Evolutionary conservation across 1,140 invertebrate genomes (phyloP), one percentile per base, ranked within the genome.

Genomic region (Brachionus calyciflorus): DNA sequence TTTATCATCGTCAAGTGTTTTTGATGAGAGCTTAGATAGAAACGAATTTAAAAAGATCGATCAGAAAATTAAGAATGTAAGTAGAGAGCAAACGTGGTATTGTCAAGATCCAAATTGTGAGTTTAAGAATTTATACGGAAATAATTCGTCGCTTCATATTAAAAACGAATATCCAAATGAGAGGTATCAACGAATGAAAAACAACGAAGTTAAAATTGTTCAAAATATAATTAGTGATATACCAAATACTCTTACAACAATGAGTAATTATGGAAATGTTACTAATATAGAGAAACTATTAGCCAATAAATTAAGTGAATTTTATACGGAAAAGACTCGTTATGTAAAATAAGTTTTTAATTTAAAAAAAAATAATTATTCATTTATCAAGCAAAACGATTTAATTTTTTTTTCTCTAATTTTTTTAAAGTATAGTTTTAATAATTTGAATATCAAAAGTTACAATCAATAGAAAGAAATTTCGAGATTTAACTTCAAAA

Each of bases 171-270:
- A 24, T 65, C 60, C 60, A 6, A 65, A 65, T 9, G 60, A 65
- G 21, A 41, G 60, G 21, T 65, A 44, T 41, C 60, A 65, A 44
- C 19, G 60, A 65, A 44, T 65, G 21, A 65, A 65, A 65, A 65
- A 65, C 9, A 65, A 65, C 41, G 60, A 65, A 44, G 60, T 65
- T 4, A 41, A 44, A 65, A 65, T 65, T 30, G 19, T 65, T 44
- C 60, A 65, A 44, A 65, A 65, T 46, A 65, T 65, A 26, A 65
- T 65, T 5, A 65, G 60, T 44, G 60, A 65, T 46, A 65, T 65
- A 44, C 60, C 60, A 4, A 65, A 65, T 17, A 65, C 60, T 6
- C 44, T 65, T 37, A 65, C 60, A 17, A 65, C 60, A 41, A 65
- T 65, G 60, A 65, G 60, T 28, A 44, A 21, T 24, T 19, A 44